These are phyloP conservation scores for Eurystomus glaucurus DNA, from an alignment of 2,797 vertebrate genomes.

Conservation along the genomic window DNA sequence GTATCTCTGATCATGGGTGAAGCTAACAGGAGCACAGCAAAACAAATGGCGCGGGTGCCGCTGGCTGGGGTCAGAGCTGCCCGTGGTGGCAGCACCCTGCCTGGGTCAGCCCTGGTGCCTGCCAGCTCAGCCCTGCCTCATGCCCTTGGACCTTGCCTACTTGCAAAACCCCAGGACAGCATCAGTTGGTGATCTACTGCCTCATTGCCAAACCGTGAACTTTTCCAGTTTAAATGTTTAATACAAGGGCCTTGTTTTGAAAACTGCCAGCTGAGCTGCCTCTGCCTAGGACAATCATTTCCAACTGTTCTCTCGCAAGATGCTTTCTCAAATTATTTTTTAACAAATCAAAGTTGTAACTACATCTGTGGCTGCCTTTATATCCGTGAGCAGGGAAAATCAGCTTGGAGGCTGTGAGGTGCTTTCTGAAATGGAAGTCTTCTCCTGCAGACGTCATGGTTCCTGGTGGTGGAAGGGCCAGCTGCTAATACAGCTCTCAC, in stretches of 20 bases:
- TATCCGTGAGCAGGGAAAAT: conserved; percentile 25
- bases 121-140: neutral
- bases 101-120: neutral
- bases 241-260: conserved; percentile 31
- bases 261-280: conserved; percentile 34
- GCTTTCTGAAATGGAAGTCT: conserved; percentile 33
- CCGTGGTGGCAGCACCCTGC: fast-evolving
- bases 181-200: neutral
- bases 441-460: neutral
- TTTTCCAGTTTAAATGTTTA: conserved; percentile 29
- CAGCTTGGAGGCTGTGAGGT: neutral
- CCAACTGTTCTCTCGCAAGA: conserved; percentile 46
- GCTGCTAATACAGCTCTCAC: conserved; percentile 29
- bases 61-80: neutral
- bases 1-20: neutral
- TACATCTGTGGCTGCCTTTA: conserved; percentile 27
- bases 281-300: conserved; percentile 32
- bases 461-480: neutral
- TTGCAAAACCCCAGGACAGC: neutral
- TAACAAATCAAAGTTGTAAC: neutral
- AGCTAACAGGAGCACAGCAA: neutral
- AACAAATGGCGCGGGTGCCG: fast-evolving
- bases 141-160: neutral
- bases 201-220: neutral
- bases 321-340: conserved; percentile 50